phyloP scores from a whole-genome alignment of 2,113 vertebrate genomes.

The Gavialis gangeticus region DNA sequence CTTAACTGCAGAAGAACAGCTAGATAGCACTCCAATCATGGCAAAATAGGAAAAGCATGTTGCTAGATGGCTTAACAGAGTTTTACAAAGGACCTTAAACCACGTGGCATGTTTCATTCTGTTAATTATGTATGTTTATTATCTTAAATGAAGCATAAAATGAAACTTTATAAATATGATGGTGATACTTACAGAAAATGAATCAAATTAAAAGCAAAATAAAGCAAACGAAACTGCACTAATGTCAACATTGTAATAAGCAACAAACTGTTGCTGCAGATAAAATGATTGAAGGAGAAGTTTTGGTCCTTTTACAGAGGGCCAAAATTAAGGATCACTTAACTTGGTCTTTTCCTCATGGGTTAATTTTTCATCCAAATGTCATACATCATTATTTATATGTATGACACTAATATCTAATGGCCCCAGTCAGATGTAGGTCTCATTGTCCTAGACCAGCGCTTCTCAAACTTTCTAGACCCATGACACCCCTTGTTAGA shows the following conservation, averaged over 20 bases:
- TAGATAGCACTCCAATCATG: slow-evolving; percentile 29
- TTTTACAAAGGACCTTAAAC: background rate
- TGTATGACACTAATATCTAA: rapidly evolving
- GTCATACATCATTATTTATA: background rate
- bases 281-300: background rate
- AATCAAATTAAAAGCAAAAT: background rate
- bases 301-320: background rate
- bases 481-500: no score
- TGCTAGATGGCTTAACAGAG: background rate
- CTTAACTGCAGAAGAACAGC: slow-evolving; percentile 4
- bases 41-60: background rate
- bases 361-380: background rate
- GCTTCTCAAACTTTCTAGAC: no score
- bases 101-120: background rate
- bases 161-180: background rate
- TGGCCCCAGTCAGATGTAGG: background rate
- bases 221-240: background rate
- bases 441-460: no score
- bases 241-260: background rate
- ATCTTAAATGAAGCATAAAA: slow-evolving; percentile 16
- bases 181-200: background rate
- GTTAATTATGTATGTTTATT: slow-evolving; percentile 7
- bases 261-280: rapidly evolving
- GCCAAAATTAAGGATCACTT: background rate
- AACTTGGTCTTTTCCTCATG: background rate